These are phyloP conservation scores for Myrmecophaga tridactyla DNA, from an alignment of 2,113 vertebrate genomes.

Conservation along the genomic window DNA sequence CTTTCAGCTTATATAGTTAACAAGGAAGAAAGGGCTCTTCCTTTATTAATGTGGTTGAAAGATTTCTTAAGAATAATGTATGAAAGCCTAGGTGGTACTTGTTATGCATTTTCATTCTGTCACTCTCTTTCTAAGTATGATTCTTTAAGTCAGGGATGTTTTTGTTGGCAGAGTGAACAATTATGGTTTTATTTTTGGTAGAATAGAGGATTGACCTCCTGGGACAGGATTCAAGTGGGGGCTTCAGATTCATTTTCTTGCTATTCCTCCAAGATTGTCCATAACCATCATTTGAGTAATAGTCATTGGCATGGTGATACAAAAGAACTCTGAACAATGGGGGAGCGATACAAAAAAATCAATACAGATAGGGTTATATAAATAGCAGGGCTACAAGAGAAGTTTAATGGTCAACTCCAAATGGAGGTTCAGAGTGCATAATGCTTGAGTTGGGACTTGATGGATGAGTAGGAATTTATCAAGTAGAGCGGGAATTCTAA, in stretches of 20 bases:
- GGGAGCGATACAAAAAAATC: not conserved
- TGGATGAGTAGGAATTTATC: not conserved
- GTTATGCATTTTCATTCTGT: conserved; percentile 35
- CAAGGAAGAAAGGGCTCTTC: not conserved
- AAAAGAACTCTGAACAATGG: not conserved
- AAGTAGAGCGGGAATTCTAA: not conserved
- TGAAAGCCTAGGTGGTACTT: not conserved
- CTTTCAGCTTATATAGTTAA: conserved; percentile 26
- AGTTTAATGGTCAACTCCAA: not conserved
- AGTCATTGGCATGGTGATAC: not conserved
- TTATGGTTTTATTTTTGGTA: not conserved
- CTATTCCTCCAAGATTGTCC: not conserved
- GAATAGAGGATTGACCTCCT: not conserved
- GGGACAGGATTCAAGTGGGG: not conserved
- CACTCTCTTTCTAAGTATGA: conserved; percentile 37
- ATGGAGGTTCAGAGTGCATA: not conserved
- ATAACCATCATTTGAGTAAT: not conserved
- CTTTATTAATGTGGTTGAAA: conserved; percentile 27
- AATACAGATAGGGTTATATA: not conserved
- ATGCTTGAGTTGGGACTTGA: not conserved
- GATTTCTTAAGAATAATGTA: conserved; percentile 40
- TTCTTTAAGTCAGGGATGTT: conserved; percentile 40
- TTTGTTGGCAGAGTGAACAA: conserved; percentile 48
- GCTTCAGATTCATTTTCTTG: not conserved
- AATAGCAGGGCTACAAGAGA: not conserved